phyloP scores from a whole-genome alignment of 2,888 invertebrate genomes.

The Orthosia incerta region DNA sequence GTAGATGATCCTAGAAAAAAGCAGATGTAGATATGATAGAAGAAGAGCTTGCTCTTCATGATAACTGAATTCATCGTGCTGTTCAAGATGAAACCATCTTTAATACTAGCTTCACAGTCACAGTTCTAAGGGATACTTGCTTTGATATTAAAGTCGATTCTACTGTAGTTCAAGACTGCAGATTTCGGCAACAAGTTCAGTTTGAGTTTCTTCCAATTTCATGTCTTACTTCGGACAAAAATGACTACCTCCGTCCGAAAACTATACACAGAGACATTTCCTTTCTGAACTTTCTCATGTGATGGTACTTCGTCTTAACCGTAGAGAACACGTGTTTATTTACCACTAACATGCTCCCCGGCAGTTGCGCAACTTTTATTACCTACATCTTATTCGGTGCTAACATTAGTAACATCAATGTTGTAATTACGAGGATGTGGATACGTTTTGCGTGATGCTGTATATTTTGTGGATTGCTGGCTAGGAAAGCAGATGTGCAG shows the following conservation, averaged over 20 bases:
- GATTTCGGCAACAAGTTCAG: background rate
- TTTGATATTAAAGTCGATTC: no score
- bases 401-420: conserved; percentile 56
- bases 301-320: conserved; percentile 65
- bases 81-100: background rate
- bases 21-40: background rate
- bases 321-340: conserved; percentile 79
- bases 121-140: background rate
- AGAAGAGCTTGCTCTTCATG: background rate
- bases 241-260: background rate
- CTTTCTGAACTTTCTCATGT: conserved; percentile 29
- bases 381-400: conserved; percentile 69
- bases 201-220: background rate
- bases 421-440: conserved; percentile 70
- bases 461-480: conserved; percentile 4
- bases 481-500: conserved; percentile 10
- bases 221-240: background rate
- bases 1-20: background rate
- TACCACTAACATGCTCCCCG: conserved; percentile 65
- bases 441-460: conserved; percentile 49
- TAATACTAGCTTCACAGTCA: background rate
- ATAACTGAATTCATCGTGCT: background rate
- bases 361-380: conserved; percentile 77
- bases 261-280: background rate
- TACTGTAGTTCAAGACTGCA: no score